Percentiles rank a stretch among this genome's conserved stretches.
Evolutionary conservation across 2,113 vertebrate species (phyloP).

Genomic region (Perca flavescens): DNA sequence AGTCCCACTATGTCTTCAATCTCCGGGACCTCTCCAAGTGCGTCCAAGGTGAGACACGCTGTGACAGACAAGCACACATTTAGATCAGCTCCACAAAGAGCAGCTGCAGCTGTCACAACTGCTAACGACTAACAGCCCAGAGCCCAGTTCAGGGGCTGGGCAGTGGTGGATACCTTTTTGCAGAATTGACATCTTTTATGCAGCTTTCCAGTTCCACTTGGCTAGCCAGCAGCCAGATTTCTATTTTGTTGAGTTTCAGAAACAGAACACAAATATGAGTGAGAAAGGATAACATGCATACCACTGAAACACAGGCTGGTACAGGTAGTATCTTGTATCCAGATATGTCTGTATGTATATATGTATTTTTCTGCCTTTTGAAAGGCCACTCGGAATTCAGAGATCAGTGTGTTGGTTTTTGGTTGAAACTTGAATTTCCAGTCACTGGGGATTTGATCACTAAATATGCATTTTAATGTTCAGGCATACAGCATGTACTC

Average conservation of each 20-base stretch:
- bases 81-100: neutral
- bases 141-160: neutral
- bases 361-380: neutral
- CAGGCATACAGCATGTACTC: neutral
- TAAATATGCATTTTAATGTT: conserved; percentile 2
- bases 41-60: conserved; percentile 85
- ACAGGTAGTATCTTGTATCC: neutral
- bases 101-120: neutral
- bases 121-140: neutral
- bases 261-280: neutral
- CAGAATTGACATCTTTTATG: neutral
- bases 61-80: conserved; percentile 1
- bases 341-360: neutral
- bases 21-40: conserved; percentile 91
- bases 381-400: neutral
- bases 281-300: neutral
- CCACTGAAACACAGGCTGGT: neutral
- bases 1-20: conserved; percentile 93
- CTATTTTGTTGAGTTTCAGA: neutral
- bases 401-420: neutral
- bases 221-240: neutral
- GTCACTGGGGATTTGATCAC: neutral
- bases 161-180: neutral
- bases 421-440: no score
- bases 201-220: neutral